phyloP scores from a whole-genome alignment of 2,113 vertebrate species.

The Gambusia affinis region DNA sequence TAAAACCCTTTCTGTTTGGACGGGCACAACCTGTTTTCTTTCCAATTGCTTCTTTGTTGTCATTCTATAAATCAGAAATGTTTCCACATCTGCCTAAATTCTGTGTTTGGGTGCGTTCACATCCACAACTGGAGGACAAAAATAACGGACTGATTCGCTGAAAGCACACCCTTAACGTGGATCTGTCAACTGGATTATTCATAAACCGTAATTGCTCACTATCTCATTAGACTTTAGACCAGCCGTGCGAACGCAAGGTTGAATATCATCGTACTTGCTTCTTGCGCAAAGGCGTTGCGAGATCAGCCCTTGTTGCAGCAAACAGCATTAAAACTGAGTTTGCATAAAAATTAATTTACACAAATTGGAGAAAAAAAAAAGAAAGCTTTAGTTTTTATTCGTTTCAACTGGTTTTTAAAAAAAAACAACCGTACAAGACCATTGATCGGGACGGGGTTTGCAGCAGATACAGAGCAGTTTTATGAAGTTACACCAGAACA shows the following conservation, averaged over 20 bases:
- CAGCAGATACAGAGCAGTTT: constrained; percentile 72
- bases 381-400: not conserved
- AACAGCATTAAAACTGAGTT: not conserved
- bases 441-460: constrained; percentile 17
- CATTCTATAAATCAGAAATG: not conserved
- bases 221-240: constrained; percentile 78
- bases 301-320: not conserved
- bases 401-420: not conserved
- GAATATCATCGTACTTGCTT: constrained; percentile 41
- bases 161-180: constrained; percentile 15
- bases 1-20: not conserved
- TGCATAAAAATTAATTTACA: not conserved
- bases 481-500: constrained; percentile 61
- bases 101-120: not conserved
- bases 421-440: constrained; percentile 19
- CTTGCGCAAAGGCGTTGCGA: constrained; percentile 17
- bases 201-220: constrained; percentile 75
- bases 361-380: not conserved
- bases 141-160: constrained; percentile 6
- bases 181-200: constrained; percentile 62
- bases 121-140: not conserved
- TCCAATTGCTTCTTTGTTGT: not conserved
- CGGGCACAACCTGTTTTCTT: no score
- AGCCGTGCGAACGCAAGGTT: constrained; percentile 55
- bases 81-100: not conserved